Evolutionary conservation across 2,113 vertebrate species (phyloP).

Genomic region (Silurus asotus): DNA sequence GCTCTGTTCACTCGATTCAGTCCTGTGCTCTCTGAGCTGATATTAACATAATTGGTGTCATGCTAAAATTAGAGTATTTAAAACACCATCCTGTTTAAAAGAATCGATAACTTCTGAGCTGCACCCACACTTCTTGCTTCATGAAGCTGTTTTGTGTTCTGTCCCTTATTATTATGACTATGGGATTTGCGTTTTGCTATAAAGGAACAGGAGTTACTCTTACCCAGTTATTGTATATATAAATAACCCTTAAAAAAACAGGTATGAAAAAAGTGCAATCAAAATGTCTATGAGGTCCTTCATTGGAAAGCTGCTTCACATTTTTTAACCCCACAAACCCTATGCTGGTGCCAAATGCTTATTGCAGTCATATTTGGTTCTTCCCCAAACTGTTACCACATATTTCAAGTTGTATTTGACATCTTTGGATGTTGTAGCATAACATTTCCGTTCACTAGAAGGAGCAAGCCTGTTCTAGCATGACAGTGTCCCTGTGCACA

Average conservation of each 20-base stretch:
- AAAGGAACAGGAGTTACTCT: not conserved
- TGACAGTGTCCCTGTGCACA: too few relatives aligned
- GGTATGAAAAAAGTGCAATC: not conserved
- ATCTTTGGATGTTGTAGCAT: too few relatives aligned
- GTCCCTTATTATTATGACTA: not conserved
- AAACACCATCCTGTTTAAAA: not conserved
- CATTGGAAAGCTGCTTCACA: not conserved
- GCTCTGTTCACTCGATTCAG: not conserved
- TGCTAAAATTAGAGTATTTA: not conserved
- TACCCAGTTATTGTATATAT: not conserved
- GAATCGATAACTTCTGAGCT: not conserved
- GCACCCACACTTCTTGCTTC: not conserved
- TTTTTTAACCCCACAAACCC: not conserved
- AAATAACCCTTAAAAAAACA: not conserved
- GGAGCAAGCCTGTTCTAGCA: too few relatives aligned
- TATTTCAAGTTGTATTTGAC: too few relatives aligned
- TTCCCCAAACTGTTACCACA: too few relatives aligned
- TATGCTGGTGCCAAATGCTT: not conserved
- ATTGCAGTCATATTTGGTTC: too few relatives aligned
- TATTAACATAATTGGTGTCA: not conserved
- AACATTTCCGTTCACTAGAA: too few relatives aligned
- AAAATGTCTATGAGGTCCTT: not conserved
- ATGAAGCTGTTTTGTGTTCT: conserved; percentile 17
- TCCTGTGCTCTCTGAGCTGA: not conserved
- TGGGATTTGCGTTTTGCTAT: conserved; percentile 14